phyloP scores from a whole-genome alignment of 2,113 vertebrate genomes.

The Genyomyrus donnyi region DNA sequence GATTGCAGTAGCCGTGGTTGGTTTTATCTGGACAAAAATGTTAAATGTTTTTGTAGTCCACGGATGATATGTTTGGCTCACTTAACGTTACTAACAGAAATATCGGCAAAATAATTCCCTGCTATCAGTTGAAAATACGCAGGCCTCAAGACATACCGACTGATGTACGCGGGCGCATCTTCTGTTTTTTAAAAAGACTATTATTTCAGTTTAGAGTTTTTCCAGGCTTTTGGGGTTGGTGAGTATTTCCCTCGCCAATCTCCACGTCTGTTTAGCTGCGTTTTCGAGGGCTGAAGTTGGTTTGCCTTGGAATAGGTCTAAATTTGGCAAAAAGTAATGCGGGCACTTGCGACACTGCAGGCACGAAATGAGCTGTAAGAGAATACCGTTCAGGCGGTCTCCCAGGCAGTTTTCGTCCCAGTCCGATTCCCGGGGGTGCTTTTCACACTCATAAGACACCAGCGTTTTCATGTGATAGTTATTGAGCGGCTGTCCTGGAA shows the following conservation, averaged over 20 bases:
- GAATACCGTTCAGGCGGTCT: conserved; percentile 91
- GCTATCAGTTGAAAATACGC: conserved; percentile 26
- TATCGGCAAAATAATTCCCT: conserved; percentile 14
- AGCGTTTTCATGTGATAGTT: conserved; percentile 98
- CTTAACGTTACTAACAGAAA: neutral
- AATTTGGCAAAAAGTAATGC: conserved; percentile 93
- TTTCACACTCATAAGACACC: conserved; percentile 97
- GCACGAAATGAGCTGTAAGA: conserved; percentile 98
- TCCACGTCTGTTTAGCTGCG: conserved; percentile 97
- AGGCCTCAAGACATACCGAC: conserved; percentile 33
- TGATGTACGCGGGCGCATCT: neutral
- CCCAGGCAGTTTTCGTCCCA: conserved; percentile 98
- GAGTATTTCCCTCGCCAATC: conserved; percentile 93
- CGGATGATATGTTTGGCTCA: neutral
- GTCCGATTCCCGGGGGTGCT: conserved; percentile 94
- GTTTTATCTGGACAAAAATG: neutral
- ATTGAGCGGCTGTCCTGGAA: conserved; percentile 89
- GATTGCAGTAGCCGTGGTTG: neutral
- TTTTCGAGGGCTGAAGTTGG: conserved; percentile 96
- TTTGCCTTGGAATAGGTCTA: conserved; percentile 97
- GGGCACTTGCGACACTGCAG: conserved; percentile 95
- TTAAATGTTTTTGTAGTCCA: neutral
- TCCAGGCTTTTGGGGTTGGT: conserved; percentile 99
- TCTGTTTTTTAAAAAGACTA: neutral
- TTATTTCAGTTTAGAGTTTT: conserved; percentile 77